These are phyloP conservation scores for Toxotes chatareus DNA, from an alignment of 2,113 vertebrate species.

Conservation along the genomic window DNA sequence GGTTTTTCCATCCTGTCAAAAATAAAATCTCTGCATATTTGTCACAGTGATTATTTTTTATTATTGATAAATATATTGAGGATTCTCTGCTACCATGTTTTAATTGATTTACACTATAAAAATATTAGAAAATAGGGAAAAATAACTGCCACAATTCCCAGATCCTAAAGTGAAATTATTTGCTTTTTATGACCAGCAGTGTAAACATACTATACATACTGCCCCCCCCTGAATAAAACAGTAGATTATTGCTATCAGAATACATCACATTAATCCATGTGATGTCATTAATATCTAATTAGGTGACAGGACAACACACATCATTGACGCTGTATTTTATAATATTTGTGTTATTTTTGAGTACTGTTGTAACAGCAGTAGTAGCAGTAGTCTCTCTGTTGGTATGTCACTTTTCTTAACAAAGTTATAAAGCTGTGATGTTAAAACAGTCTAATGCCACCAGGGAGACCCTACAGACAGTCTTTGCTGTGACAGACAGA, in stretches of 20 bases:
- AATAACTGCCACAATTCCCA: no score
- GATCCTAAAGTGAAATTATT: not conserved
- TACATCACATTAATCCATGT: not conserved
- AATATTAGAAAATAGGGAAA: not conserved
- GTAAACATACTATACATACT: not conserved
- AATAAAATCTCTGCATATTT: not conserved
- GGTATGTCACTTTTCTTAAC: constrained; percentile 33
- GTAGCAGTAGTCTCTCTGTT: constrained; percentile 6
- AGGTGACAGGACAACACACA: not conserved
- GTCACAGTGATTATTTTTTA: not conserved
- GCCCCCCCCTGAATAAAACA: no score
- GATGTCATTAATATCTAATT: not conserved
- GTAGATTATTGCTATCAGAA: not conserved
- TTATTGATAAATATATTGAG: no score
- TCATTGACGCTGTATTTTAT: not conserved
- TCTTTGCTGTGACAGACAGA: constrained; percentile 71
- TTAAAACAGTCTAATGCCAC: constrained; percentile 54
- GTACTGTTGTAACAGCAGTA: not conserved
- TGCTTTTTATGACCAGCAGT: not conserved
- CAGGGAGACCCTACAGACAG: constrained; percentile 66
- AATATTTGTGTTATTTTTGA: not conserved
- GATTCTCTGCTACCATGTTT: no score
- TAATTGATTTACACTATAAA: not conserved
- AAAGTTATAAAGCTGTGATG: constrained; percentile 62
- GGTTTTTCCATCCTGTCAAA: not conserved